phyloP scores from a whole-genome alignment of 2,797 vertebrate genomes.

The Peromyscus melanophrys region DNA sequence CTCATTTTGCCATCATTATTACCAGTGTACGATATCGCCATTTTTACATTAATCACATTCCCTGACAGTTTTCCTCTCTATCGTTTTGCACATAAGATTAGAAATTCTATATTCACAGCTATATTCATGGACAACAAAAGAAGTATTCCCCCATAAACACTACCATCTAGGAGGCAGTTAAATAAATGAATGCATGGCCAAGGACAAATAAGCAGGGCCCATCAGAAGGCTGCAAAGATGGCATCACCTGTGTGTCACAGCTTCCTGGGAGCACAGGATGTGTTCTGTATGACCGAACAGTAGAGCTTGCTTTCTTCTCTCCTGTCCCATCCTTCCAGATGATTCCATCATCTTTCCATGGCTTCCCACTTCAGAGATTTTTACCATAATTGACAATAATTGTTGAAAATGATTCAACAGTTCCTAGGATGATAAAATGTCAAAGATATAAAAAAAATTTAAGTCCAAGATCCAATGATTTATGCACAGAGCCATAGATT shows the following conservation, averaged over 20 bases:
- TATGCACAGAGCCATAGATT: background rate
- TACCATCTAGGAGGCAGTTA: background rate
- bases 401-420: background rate
- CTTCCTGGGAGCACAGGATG: background rate
- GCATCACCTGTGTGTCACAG: background rate
- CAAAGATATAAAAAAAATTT: constrained; percentile 6
- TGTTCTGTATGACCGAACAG: no score
- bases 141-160: background rate
- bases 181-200: background rate
- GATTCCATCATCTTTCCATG: background rate
- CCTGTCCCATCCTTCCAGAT: background rate
- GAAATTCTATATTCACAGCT: background rate
- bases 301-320: background rate
- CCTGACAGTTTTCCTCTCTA: background rate
- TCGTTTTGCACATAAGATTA: background rate
- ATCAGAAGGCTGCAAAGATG: background rate
- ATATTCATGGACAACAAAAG: background rate
- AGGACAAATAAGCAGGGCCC: background rate
- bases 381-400: background rate
- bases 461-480: background rate
- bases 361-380: background rate
- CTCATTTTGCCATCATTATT: no score
- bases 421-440: background rate
- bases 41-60: background rate
- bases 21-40: accelerated